Evolutionary conservation across 1,140 invertebrate species (phyloP).

Genomic region (Epicauta chinensis): DNA sequence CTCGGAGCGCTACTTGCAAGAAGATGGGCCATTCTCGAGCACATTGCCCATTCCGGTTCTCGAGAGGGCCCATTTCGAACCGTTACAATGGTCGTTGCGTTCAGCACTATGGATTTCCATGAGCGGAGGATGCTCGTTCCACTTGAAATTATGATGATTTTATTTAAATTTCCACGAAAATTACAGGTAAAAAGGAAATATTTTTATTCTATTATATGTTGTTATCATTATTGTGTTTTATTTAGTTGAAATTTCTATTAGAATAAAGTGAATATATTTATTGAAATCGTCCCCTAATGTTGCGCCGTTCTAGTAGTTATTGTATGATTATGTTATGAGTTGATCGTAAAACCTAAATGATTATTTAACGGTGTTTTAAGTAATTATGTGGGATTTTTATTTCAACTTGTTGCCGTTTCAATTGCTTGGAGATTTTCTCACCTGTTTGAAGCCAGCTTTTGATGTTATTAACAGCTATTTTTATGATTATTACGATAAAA

Average conservation of each 20-base stretch:
- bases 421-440: too few relatives aligned
- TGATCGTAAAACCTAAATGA: conserved; percentile 35
- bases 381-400: conserved; percentile 36
- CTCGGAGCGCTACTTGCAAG: conserved; percentile 27
- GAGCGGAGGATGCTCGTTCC: conserved; percentile 18
- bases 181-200: conserved; percentile 23
- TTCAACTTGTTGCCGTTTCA: conserved; percentile 23
- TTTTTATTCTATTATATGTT: conserved; percentile 15
- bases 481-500: too few relatives aligned
- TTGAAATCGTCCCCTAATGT: background rate
- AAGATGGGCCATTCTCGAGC: conserved; percentile 27
- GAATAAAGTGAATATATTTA: background rate
- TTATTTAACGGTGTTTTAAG: conserved; percentile 33
- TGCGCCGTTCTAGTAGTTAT: conserved; percentile 22
- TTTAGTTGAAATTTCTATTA: background rate
- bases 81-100: conserved; percentile 27
- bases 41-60: conserved; percentile 31
- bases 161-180: conserved; percentile 29
- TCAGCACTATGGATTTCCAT: conserved; percentile 25
- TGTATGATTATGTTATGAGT: conserved; percentile 37
- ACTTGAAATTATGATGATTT: conserved; percentile 19
- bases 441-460: too few relatives aligned
- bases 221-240: conserved; percentile 4
- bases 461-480: too few relatives aligned
- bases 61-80: conserved; percentile 24